A percentile compares a stretch with the other conserved stretches of the same genome.
phyloP scores from a whole-genome alignment of 1,140 invertebrate genomes.

The Aphaenogaster ashmeadi region DNA sequence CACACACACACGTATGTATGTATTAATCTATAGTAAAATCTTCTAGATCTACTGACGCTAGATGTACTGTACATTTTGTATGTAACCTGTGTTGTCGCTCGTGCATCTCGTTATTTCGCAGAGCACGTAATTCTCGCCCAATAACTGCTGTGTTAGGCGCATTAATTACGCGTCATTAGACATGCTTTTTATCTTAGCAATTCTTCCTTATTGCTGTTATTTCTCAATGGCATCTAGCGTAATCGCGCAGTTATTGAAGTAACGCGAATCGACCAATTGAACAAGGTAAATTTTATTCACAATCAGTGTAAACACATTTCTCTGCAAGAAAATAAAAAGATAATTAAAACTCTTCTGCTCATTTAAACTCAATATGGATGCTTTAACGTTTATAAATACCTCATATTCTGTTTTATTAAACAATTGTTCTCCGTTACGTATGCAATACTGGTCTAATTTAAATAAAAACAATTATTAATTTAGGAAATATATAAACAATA shows the following conservation, averaged over 20 bases:
- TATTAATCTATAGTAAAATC: conserved; percentile 21
- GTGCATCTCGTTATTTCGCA: conserved; percentile 4
- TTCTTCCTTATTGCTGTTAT: conserved; percentile 8
- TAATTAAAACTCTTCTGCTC: neutral
- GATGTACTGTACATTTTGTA: conserved; percentile 11
- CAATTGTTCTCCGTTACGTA: neutral
- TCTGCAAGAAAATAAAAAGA: neutral
- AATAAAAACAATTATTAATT: conserved; percentile 17
- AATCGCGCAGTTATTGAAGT: neutral
- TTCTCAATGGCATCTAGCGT: neutral
- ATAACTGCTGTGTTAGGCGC: neutral
- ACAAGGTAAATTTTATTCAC: neutral
- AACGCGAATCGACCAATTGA: conserved; percentile 6
- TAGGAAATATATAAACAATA: neutral
- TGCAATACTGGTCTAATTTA: neutral
- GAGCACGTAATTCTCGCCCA: neutral
- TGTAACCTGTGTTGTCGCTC: neutral
- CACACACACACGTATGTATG: neutral
- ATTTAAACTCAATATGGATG: neutral
- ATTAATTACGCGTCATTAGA: conserved; percentile 29
- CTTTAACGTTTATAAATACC: neutral
- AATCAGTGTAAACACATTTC: neutral
- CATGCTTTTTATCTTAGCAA: neutral
- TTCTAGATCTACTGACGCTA: neutral
- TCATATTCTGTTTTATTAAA: neutral